Percentiles rank a stretch among this genome's conserved stretches.
Conservation (phyloP, 2,797 vertebrate genomes). For the Scarus forsteni region DNA sequence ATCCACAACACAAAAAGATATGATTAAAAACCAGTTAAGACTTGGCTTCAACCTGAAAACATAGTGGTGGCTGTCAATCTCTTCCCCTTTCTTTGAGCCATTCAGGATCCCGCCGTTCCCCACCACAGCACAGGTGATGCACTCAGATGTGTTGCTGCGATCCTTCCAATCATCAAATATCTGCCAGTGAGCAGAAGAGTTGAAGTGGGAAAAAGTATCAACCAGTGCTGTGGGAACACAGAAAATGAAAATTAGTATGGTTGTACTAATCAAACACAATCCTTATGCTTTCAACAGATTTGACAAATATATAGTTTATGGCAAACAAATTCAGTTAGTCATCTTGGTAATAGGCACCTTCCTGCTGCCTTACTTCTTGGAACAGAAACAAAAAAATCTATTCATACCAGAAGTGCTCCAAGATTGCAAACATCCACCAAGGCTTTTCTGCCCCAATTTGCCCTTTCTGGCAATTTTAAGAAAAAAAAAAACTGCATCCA, state of each 20-base stretch:
- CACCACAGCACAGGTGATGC: slow-evolving; percentile 86
- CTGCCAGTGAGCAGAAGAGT: slow-evolving; percentile 73
- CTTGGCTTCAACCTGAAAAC: slow-evolving; percentile 83
- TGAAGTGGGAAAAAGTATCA: slow-evolving; percentile 77
- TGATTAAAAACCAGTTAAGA: not conserved
- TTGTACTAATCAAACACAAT: not conserved
- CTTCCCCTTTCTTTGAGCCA: slow-evolving; percentile 78
- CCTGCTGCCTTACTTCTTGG: too few relatives aligned
- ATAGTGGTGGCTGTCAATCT: slow-evolving; percentile 87
- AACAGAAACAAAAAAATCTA: too few relatives aligned
- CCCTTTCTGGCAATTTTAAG: too few relatives aligned
- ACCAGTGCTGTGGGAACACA: slow-evolving; percentile 70
- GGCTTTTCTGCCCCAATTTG: not conserved
- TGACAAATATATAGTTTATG: not conserved
- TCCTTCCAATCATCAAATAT: slow-evolving; percentile 83
- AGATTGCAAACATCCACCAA: too few relatives aligned
- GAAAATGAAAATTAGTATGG: not conserved
- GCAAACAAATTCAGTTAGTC: not conserved
- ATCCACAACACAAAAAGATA: too few relatives aligned
- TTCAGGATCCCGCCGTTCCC: slow-evolving; percentile 88
- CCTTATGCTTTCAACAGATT: not conserved
- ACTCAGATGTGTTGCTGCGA: slow-evolving; percentile 34
- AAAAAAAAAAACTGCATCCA: too few relatives aligned
- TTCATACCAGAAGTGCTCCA: not conserved
- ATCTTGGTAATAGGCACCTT: not conserved